These are phyloP conservation scores for Varroa destructor DNA, from an alignment of 1,140 invertebrate species.

Conservation along the genomic window DNA sequence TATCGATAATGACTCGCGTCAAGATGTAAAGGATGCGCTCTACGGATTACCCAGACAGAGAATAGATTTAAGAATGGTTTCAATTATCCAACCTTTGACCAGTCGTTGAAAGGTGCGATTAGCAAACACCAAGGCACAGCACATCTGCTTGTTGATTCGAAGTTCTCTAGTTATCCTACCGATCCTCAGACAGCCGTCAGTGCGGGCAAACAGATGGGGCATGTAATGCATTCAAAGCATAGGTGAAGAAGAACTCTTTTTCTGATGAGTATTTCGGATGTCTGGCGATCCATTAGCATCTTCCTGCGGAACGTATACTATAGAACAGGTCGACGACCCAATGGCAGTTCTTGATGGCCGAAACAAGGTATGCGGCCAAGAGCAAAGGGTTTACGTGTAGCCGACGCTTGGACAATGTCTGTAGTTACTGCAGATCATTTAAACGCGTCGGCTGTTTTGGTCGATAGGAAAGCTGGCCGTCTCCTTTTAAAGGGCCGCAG, in stretches of 20 bases:
- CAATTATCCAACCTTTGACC: conserved; percentile 31
- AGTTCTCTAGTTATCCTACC: conserved; percentile 35
- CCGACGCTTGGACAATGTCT: conserved; percentile 9
- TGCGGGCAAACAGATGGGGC: neutral
- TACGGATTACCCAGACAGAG: neutral
- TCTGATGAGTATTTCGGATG: conserved; percentile 4
- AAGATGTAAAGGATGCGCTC: neutral
- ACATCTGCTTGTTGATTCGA: conserved; percentile 36
- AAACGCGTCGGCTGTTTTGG: neutral
- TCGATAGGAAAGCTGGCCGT: neutral
- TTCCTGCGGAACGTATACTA: conserved; percentile 8
- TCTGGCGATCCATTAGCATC: conserved; percentile 10
- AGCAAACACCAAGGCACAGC: conserved; percentile 33
- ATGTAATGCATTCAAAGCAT: neutral
- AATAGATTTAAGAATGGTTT: neutral
- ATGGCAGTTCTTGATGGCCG: conserved; percentile 7
- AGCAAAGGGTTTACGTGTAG: neutral
- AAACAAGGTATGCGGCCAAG: neutral
- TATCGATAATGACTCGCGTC: no score
- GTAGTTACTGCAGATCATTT: conserved; percentile 20
- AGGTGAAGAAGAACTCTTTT: conserved; percentile 9
- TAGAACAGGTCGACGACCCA: neutral
- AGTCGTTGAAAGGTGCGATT: conserved; percentile 36
- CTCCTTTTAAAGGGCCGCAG: neutral
- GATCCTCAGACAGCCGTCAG: conserved; percentile 32